Conservation (phyloP, 2,113 vertebrate species). For the Danionella cerebrum region DNA sequence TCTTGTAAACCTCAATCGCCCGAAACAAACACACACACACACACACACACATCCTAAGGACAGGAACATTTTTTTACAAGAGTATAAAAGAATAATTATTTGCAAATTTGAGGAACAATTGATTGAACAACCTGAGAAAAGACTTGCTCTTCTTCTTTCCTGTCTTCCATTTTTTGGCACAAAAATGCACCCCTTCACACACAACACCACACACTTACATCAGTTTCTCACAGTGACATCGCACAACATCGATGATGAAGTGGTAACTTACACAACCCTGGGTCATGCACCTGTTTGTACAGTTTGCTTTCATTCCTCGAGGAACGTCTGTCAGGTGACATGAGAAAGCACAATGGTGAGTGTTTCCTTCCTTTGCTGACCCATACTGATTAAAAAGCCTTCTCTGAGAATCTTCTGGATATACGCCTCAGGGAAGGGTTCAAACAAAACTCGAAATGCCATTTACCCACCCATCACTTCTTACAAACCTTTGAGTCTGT, state of each 20-base stretch:
- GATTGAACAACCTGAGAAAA: constrained; percentile 29
- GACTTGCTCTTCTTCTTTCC: neutral
- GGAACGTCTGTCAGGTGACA: neutral
- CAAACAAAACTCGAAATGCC: too few species aligned
- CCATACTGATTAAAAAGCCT: neutral
- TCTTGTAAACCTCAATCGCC: neutral
- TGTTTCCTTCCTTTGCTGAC: neutral
- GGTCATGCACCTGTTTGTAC: neutral
- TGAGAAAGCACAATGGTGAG: constrained; percentile 15
- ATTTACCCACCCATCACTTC: too few species aligned
- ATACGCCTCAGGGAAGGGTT: too few species aligned
- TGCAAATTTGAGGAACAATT: constrained; percentile 24
- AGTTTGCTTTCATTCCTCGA: neutral
- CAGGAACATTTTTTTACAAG: neutral
- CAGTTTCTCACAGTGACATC: constrained; percentile 4
- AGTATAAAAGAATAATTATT: constrained; percentile 24
- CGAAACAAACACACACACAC: neutral
- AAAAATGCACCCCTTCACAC: constrained; percentile 19
- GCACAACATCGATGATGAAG: constrained; percentile 20
- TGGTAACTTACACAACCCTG: neutral
- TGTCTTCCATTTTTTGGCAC: constrained; percentile 22
- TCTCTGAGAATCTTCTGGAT: too few species aligned
- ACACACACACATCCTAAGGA: too few species aligned
- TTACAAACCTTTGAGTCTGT: too few species aligned
- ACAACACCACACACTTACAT: neutral